Conservation (phyloP, 2,888 invertebrate species). For the Thera obeliscata region DNA sequence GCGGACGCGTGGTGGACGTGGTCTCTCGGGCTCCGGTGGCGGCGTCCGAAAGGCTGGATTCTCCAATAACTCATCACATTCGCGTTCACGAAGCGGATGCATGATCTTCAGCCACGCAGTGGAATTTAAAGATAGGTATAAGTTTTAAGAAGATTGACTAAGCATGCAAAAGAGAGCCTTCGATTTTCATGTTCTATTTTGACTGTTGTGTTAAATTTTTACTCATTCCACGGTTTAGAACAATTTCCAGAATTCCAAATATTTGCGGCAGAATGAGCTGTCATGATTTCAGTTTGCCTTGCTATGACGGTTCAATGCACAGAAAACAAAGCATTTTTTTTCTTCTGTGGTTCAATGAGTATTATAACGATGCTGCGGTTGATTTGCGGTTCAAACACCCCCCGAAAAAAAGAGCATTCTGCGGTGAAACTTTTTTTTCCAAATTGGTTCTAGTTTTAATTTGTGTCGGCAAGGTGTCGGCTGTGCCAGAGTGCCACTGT, state of each 20-base stretch:
- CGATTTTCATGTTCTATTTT: neutral
- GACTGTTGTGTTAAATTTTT: neutral
- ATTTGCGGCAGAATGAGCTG: constrained; percentile 20
- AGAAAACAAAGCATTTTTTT: neutral
- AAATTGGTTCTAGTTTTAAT: too few relatives aligned
- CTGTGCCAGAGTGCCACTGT: too few relatives aligned
- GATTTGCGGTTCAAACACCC: too few relatives aligned
- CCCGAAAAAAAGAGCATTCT: too few relatives aligned
- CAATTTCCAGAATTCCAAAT: constrained; percentile 13
- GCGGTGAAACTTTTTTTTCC: too few relatives aligned
- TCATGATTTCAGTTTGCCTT: constrained; percentile 13
- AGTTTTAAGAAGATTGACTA: neutral
- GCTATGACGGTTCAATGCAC: neutral
- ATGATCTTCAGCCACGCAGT: constrained; percentile 43
- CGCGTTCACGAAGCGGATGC: constrained; percentile 66
- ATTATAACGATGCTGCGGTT: too few relatives aligned
- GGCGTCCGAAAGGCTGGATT: constrained; percentile 66
- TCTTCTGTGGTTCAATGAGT: too few relatives aligned
- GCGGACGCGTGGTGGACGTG: constrained; percentile 66
- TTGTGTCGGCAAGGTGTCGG: too few relatives aligned
- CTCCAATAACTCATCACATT: constrained; percentile 65
- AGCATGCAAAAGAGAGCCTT: neutral
- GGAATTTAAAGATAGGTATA: neutral
- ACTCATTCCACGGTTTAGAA: constrained; percentile 6
- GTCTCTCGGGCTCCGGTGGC: constrained; percentile 69